These are phyloP conservation scores for Poecilia gillii DNA, from an alignment of 2,797 vertebrate genomes.

Conservation along the genomic window DNA sequence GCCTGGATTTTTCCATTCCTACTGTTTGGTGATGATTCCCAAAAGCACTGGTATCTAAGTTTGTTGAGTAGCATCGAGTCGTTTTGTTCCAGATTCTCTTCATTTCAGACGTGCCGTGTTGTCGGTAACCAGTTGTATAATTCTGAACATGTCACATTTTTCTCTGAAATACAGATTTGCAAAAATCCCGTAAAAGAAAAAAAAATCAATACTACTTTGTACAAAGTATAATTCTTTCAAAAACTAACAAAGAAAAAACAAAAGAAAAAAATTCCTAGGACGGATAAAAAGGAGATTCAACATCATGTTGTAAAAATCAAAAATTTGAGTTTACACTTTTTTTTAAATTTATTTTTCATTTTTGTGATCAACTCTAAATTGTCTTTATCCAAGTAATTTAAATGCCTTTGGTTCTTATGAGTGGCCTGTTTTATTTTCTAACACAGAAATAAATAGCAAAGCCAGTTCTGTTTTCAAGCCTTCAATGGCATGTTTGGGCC, in stretches of 20 bases:
- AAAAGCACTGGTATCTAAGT: not conserved
- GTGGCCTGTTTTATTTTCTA: not conserved
- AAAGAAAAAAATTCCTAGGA: not conserved
- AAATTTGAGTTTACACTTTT: not conserved
- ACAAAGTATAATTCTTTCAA: not conserved
- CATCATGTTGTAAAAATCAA: not conserved
- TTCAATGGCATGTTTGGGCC: not conserved
- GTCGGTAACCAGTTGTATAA: not conserved
- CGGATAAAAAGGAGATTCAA: not conserved
- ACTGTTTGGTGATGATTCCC: not conserved
- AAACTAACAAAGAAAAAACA: not conserved
- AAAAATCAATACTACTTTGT: not conserved
- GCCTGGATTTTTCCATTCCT: not conserved
- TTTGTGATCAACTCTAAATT: not conserved
- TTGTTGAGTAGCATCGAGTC: not conserved
- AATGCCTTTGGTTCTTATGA: not conserved
- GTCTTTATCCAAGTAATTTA: not conserved
- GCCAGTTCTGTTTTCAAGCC: not conserved
- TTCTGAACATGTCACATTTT: not conserved
- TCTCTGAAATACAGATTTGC: not conserved
- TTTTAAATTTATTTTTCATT: not conserved
- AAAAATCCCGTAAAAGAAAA: not conserved
- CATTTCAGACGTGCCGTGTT: not conserved
- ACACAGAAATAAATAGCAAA: not conserved
- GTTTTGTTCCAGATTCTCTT: not conserved